phyloP scores from a whole-genome alignment of 2,797 vertebrate species.

The Eulemur mongoz region DNA sequence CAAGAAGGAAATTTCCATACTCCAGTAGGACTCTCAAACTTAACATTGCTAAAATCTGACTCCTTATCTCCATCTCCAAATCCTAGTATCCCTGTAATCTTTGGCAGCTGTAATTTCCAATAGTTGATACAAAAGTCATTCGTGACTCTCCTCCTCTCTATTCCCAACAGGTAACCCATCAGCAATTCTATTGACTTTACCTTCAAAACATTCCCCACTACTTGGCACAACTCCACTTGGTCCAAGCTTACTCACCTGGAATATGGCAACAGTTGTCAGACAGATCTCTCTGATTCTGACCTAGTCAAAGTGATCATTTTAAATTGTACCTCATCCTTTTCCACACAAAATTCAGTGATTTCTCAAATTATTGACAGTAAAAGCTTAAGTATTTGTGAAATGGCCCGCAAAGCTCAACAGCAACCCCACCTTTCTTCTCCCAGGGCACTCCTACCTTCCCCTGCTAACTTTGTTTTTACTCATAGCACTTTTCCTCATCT shows the following conservation, averaged over 20 bases:
- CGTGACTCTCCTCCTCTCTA: neutral
- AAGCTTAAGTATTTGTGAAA: neutral
- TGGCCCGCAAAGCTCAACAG: neutral
- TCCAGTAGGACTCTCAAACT: neutral
- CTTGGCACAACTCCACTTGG: too few species aligned
- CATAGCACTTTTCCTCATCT: neutral
- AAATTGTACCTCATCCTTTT: neutral
- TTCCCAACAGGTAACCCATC: neutral
- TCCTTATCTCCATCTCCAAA: neutral
- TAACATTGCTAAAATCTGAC: neutral
- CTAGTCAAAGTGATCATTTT: neutral
- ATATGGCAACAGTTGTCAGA: neutral
- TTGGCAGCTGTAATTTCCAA: neutral
- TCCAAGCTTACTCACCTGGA: too few species aligned
- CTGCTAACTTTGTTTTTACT: neutral
- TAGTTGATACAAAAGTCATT: neutral
- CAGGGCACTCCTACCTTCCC: neutral
- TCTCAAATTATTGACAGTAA: neutral
- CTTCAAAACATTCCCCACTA: neutral
- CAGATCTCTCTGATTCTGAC: neutral
- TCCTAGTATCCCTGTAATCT: neutral
- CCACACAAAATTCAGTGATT: neutral
- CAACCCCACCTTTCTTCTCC: fast-evolving
- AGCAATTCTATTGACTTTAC: neutral
- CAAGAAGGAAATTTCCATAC: neutral